Percentiles rank a stretch among this genome's conserved stretches.
These are phyloP conservation scores for Psittacula cyanocephala DNA, from an alignment of 2,113 vertebrate genomes.

Conservation along the genomic window DNA sequence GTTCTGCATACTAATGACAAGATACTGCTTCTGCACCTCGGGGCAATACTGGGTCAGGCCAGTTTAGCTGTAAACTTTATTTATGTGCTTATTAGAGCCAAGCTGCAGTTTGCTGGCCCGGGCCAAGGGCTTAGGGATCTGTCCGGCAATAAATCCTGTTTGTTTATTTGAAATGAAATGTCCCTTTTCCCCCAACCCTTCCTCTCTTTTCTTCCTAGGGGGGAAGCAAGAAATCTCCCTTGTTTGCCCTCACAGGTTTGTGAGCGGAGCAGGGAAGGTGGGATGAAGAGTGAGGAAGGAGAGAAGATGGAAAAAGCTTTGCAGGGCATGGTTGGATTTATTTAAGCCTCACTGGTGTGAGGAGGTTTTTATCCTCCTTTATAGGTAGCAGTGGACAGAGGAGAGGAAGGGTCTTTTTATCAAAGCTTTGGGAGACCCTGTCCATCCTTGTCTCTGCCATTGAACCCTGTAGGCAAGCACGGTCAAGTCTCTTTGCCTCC, in stretches of 20 bases:
- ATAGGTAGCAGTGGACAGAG: not conserved
- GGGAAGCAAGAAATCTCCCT: no score
- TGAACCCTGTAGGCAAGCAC: not conserved
- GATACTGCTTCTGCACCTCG: slow-evolving; percentile 64
- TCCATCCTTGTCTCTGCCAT: not conserved
- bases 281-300: not conserved
- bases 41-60: slow-evolving; percentile 75
- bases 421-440: not conserved
- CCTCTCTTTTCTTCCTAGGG: not conserved
- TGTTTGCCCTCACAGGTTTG: not conserved
- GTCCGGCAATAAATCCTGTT: not conserved
- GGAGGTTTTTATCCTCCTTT: accelerated
- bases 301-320: accelerated
- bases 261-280: not conserved
- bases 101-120: slow-evolving; percentile 10
- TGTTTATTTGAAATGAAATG: not conserved
- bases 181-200: accelerated
- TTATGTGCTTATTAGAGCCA: slow-evolving; percentile 64
- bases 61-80: slow-evolving; percentile 67
- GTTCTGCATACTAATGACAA: slow-evolving; percentile 78
- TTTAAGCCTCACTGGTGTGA: not conserved
- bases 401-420: not conserved
- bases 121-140: not conserved
- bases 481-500: not conserved
- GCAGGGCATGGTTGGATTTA: not conserved